Base-by-base conservation (phyloP, 2,113 vertebrate species). In the Periophthalmus modestus region DNA sequence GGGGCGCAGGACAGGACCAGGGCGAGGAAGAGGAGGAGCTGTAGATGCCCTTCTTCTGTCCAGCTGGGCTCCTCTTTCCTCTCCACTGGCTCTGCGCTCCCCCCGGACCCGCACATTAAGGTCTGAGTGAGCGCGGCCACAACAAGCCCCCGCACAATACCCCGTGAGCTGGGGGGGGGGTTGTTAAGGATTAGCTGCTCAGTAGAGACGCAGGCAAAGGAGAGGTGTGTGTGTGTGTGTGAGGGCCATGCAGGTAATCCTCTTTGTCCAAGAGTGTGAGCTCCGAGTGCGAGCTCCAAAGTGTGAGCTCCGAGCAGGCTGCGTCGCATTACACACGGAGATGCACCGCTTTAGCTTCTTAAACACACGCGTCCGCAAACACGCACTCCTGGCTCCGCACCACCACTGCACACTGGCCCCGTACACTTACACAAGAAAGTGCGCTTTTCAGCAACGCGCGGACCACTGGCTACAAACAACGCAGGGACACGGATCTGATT, bases 181-280 rank as follows among this genome's bases (percentile, higher is more conserved):
- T 88, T 92, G 90, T 87, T 88, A 83, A 89, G 90, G 85, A 91
- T 91, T 92, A 91, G 88, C 90, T 90, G 91, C 90, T 92, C 86
- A 91, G 84, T 90, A 89, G 89, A 91, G 89, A 88, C 69, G 81
- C 73, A 12, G 84, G 85, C 84, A 85, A 87, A 81, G 88, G 69
- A 89, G 77, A 78, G 47, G 76, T 68, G 83, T 75, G 72, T 84
- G 78, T 47, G 78, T 68, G 83, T 75, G 73, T 84, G 88, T 90
- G 91, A 86, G 88, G 88, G 83, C 87, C 87, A 91, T 82, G 87
- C 88, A 85, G 83, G 86, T 90, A 89, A 90, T 89, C 73, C 77
- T 88, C 80, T 81, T 85, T 83, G 75, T 12, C 67, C 77, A 71
- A 74, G 72, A 72, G 66, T 58, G 82, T 80, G 84, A 73, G 84